phyloP scores from a whole-genome alignment of 2,113 vertebrate species.

The Phylloscopus trochilus region DNA sequence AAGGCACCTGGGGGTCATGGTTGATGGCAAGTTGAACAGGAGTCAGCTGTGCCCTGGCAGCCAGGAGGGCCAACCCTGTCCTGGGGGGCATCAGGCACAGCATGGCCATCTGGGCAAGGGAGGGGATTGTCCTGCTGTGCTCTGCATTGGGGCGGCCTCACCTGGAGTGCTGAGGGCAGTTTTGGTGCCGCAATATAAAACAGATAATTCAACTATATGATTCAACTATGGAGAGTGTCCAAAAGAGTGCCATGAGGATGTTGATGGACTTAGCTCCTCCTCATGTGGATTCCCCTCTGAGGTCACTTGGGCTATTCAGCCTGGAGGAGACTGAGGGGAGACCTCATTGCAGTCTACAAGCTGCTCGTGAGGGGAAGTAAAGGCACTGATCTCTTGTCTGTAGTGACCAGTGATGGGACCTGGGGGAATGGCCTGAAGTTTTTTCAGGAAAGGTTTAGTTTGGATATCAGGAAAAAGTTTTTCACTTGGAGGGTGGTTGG shows the following conservation, averaged over 20 bases:
- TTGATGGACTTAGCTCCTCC: neutral
- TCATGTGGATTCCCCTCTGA: neutral
- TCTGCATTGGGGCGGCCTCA: rapidly evolving
- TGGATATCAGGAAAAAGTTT: neutral
- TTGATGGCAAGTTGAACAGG: rapidly evolving
- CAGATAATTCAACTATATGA: neutral
- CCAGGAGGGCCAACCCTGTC: neutral
- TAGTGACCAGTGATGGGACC: neutral
- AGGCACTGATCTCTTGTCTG: neutral
- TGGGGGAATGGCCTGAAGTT: neutral
- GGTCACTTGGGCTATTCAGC: neutral
- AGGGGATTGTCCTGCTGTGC: neutral
- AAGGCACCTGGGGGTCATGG: neutral
- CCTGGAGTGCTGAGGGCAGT: rapidly evolving
- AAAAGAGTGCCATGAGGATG: neutral
- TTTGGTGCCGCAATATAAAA: neutral
- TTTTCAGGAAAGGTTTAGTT: neutral
- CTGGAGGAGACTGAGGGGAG: neutral
- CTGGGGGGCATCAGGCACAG: neutral
- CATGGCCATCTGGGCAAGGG: rapidly evolving
- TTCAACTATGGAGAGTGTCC: neutral
- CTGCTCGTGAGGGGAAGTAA: neutral
- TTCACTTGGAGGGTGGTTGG: rapidly evolving
- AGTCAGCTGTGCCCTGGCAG: neutral
- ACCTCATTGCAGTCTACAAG: neutral